A percentile compares a stretch with the other conserved stretches of the same genome.
Conservation (phyloP, 2,113 vertebrate species). For the Amphilophus citrinellus region DNA sequence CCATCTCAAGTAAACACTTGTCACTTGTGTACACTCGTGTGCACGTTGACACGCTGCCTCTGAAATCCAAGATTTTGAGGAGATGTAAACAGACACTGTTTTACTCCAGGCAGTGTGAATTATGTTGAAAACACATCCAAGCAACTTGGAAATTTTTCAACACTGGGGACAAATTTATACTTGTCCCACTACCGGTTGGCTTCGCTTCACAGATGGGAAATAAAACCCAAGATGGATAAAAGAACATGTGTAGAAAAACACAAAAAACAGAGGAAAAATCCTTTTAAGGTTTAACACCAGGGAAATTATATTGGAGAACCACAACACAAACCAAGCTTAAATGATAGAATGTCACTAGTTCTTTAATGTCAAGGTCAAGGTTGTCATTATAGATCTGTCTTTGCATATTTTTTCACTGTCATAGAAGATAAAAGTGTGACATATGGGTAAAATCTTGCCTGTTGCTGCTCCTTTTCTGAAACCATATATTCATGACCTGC, state of each 20-base stretch:
- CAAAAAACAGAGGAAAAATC: background rate
- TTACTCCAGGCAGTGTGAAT: conserved; percentile 10
- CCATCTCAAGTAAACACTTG: background rate
- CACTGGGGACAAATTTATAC: background rate
- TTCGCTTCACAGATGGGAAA: background rate
- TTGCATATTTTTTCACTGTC: background rate
- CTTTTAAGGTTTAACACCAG: background rate
- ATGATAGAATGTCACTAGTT: background rate
- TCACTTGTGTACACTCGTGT: background rate
- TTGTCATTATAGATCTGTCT: no score
- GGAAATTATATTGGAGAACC: background rate
- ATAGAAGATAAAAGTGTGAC: background rate
- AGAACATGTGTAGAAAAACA: background rate
- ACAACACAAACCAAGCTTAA: no score
- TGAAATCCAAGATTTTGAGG: background rate
- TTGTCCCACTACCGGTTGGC: background rate
- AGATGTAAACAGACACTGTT: conserved; percentile 7
- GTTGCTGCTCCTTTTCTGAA: background rate
- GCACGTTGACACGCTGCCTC: background rate
- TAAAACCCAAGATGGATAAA: background rate
- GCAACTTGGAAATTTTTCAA: background rate
- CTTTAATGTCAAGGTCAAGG: background rate
- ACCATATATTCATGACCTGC: background rate
- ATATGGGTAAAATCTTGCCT: background rate
- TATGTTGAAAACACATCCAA: background rate